Base-by-base conservation (phyloP, 2,113 vertebrate genomes). In the Melozone crissalis region DNA sequence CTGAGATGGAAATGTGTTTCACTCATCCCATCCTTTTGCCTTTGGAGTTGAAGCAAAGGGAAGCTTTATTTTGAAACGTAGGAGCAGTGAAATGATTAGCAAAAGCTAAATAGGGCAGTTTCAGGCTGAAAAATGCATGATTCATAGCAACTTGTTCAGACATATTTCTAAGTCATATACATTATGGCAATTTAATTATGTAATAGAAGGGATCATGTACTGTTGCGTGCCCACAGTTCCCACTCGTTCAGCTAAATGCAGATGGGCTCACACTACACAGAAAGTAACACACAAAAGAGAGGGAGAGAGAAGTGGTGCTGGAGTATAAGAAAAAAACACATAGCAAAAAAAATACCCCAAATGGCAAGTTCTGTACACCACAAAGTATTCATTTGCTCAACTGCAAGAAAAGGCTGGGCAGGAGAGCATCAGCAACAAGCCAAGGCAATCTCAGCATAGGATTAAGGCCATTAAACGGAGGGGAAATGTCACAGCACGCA, bases 401-500 rank as follows among this genome's bases (percentile, higher is more conserved):
- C 31, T 76, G 58, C 15, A 94, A 79, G 61, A 61, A 85, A 86
- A 77, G 61, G 63, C 65, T 7, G 10, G 76, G 84, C 79, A 90
- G 73, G 68, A 71, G 51, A 97, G 57, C 11, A 5, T 74, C 89
- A 92, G 84, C 69, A 95, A 91, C 94, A 97, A 96, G 94, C 89
- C 78, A 95, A 95, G 94, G 81, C 96, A 97, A 84, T 71, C 68
- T 84, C 77, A 7, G 86, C 1, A 1, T 76, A 87, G 86, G 79
- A 97, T 94, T 93, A 93, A 80, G 69, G 84, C 57, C 93, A 58
- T 96, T 84, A 93, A 66, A 76, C 61, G 52, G 72, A 94, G 59
- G 87, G 82, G 96, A 97, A 97, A 94, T 96, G 97, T 95, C 95
- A 94, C 80, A 94, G 95, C 94, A 96, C 72, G 93, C 79, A 76